These are phyloP conservation scores for Solenopsis invicta DNA, from an alignment of 1,140 invertebrate species.

Conservation along the genomic window DNA sequence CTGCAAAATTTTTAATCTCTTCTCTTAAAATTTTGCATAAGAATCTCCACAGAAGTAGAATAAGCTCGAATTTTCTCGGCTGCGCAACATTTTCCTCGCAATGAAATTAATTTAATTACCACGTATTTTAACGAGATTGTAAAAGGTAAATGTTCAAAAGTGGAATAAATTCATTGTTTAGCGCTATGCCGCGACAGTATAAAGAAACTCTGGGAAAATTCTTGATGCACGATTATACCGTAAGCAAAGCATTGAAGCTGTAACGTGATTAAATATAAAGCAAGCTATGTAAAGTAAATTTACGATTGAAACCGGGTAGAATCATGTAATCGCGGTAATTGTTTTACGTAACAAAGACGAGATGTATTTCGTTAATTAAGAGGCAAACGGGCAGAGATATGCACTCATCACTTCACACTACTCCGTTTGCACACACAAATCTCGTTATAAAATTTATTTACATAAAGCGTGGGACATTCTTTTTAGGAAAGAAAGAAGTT, in stretches of 20 bases:
- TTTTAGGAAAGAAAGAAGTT: slow-evolving; percentile 6
- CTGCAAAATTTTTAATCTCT: slow-evolving; percentile 33
- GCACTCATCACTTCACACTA: background rate
- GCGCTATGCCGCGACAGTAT: background rate
- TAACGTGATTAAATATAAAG: slow-evolving; percentile 49
- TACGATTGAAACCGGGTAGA: slow-evolving; percentile 16
- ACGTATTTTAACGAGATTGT: slow-evolving; percentile 43
- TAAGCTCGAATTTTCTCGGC: slow-evolving; percentile 35
- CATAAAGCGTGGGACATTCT: background rate
- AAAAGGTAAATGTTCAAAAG: slow-evolving; percentile 38
- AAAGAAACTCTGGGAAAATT: slow-evolving; percentile 31
- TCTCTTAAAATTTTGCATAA: background rate
- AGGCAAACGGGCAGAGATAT: background rate
- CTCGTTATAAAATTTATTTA: slow-evolving; percentile 18
- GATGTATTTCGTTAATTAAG: slow-evolving; percentile 40
- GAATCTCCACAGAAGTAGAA: background rate
- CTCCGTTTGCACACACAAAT: background rate
- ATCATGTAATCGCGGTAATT: slow-evolving; percentile 32
- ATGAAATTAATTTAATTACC: slow-evolving; percentile 47
- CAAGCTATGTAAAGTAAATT: slow-evolving; percentile 29
- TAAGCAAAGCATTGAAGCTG: slow-evolving; percentile 34
- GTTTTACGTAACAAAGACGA: background rate
- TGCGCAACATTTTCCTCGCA: slow-evolving; percentile 13
- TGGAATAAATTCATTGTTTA: slow-evolving; percentile 34
- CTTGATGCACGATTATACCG: slow-evolving; percentile 3